Evolutionary conservation across 2,113 vertebrate species (phyloP), one percentile per base, ranked within the genome.

Genomic region (Calonectris borealis): DNA sequence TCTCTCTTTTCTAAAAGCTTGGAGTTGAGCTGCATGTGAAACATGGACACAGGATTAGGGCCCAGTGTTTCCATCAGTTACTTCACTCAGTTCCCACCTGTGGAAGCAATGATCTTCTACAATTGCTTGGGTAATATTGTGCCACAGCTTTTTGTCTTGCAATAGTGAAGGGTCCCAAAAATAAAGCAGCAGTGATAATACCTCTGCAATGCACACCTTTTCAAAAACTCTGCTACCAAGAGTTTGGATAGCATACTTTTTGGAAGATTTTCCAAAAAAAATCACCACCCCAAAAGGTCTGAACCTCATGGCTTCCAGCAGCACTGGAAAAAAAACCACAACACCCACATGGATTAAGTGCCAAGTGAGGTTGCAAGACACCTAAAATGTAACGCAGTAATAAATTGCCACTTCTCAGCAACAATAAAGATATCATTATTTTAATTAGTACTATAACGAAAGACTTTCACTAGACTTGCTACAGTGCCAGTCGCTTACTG

Each of bases 361-460:
- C 58, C 89, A 95, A 88, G 71, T 60, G 82, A 95, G 81, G 81
- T 24, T 95, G 62, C 78, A 90, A 96, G 89, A 91, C 87, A 95
- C 42, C 78, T 93, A 80, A 87, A 94, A 87, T 73, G 64, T 83
- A 96, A 91, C 1, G 4, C 13, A 9, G 80, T 68, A 79, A 97
- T 42, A 81, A 87, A 92, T 46, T 90, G 75, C 22, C 40, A 61
- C 86, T 94, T 92, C 95, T 92, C 51, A 49, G 86, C 88, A 88
- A 97, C 91, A 96, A 97, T 98, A 97, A 98, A 97, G 97, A 94
- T 86, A 95, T 94, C 83, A 91, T 93, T 96, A 97, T 97, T 96
- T 97, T 98, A 97, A 97, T 96, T 94, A 96, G 93, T 54, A 64
- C 77, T 95, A 38, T 71, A 96, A 94, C 9, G 22, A 75, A 93